A percentile compares a stretch with the other conserved stretches of the same genome.
Evolutionary conservation across 2,797 vertebrate species (phyloP).

Genomic region (Galago senegalensis): DNA sequence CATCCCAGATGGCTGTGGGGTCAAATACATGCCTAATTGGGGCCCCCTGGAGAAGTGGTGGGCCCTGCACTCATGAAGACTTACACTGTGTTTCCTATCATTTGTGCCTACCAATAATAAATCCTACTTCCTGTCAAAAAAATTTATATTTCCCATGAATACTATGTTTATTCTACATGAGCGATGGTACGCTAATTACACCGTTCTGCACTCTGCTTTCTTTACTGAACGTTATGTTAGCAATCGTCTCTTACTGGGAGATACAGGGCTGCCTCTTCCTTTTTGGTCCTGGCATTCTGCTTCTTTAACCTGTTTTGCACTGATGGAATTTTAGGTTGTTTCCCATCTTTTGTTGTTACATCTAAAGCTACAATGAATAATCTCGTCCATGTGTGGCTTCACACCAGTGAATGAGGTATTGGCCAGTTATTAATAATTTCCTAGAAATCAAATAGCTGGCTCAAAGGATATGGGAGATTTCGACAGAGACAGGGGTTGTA

Average conservation of each 20-base stretch:
- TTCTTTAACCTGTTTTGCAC: conserved; percentile 27
- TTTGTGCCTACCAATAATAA: too few relatives aligned
- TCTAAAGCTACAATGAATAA: conserved; percentile 76
- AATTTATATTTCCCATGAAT: background rate
- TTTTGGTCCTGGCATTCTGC: conserved; percentile 12
- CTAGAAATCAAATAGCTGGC: conserved; percentile 72
- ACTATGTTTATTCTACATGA: conserved; percentile 37
- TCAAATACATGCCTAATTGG: too few relatives aligned
- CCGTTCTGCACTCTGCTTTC: background rate
- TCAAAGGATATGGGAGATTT: conserved; percentile 53
- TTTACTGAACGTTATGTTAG: background rate
- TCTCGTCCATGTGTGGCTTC: conserved; percentile 65
- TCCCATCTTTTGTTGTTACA: conserved; percentile 79
- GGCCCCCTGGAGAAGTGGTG: too few relatives aligned
- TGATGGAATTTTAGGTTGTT: conserved; percentile 81
- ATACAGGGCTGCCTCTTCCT: conserved; percentile 30
- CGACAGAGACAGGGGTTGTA: conserved; percentile 48
- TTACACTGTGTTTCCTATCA: too few relatives aligned
- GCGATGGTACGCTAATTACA: background rate
- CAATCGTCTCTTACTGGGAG: background rate
- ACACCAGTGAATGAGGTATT: conserved; percentile 40
- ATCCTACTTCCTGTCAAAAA: too few relatives aligned
- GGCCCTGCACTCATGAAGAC: too few relatives aligned
- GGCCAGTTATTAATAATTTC: conserved; percentile 40
- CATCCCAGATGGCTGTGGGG: too few relatives aligned